Evolutionary conservation across 2,888 invertebrate species (phyloP).

Genomic region (Campoplex nolae): DNA sequence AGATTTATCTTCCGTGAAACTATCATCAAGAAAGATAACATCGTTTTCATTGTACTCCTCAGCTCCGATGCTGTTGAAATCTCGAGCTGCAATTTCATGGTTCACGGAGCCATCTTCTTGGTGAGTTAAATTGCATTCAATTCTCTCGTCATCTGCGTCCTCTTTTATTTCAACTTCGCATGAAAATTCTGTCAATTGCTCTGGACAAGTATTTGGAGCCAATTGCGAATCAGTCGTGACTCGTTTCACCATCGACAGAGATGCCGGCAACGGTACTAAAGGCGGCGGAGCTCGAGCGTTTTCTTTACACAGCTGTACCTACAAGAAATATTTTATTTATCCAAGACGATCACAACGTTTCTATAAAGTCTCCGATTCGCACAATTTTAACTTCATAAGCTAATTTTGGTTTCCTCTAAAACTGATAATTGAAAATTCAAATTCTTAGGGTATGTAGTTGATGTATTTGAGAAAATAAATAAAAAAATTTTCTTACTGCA

Average conservation of each 20-base stretch:
- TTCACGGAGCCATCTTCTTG: not conserved
- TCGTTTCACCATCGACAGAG: slow-evolving; percentile 72
- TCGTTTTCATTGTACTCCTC: slow-evolving; percentile 46
- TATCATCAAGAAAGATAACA: slow-evolving; percentile 56
- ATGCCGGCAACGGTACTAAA: slow-evolving; percentile 77
- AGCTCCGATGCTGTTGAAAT: slow-evolving; percentile 25
- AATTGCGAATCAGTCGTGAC: slow-evolving; percentile 52
- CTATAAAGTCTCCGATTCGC: too few species aligned
- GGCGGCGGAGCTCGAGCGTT: slow-evolving; percentile 80
- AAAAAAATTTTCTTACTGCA: too few species aligned
- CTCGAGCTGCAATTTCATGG: slow-evolving; percentile 22
- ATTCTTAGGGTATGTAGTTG: too few species aligned
- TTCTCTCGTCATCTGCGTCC: slow-evolving; percentile 65
- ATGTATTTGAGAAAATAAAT: too few species aligned
- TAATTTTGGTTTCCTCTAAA: not conserved
- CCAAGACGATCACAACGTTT: not conserved
- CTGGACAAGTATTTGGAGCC: slow-evolving; percentile 66
- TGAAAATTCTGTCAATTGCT: slow-evolving; percentile 76
- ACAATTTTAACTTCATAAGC: too few species aligned
- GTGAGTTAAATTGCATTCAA: slow-evolving; percentile 18
- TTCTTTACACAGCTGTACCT: slow-evolving; percentile 80
- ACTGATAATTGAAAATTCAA: too few species aligned
- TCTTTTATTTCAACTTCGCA: slow-evolving; percentile 81
- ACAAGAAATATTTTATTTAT: not conserved
- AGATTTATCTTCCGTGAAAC: slow-evolving; percentile 30